Evolutionary conservation across 2,113 vertebrate genomes (phyloP).

Genomic region (Microtus pennsylvanicus): DNA sequence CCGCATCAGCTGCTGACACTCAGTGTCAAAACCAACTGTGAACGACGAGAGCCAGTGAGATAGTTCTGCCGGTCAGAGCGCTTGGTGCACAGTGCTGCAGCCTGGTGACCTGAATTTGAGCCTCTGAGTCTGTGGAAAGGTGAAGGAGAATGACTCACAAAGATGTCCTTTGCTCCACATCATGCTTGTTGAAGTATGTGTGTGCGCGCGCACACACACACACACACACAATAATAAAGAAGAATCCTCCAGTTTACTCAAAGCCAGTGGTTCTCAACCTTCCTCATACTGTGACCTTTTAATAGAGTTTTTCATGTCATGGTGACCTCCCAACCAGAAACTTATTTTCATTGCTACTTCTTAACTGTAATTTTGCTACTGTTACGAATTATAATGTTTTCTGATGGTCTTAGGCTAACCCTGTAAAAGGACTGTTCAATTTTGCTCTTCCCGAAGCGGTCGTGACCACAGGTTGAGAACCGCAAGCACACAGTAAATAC

Average conservation of each 20-base stretch:
- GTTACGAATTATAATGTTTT: neutral
- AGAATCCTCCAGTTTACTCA: neutral
- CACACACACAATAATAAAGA: neutral
- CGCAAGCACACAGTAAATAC: rapidly evolving
- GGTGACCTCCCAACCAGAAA: neutral
- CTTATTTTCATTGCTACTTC: no score
- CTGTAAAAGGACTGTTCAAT: neutral
- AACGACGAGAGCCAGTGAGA: neutral
- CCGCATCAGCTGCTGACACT: neutral
- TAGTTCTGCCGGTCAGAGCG: neutral
- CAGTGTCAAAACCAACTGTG: neutral
- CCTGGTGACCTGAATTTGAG: neutral
- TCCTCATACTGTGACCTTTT: neutral
- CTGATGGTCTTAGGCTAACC: neutral
- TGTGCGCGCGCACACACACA: no score
- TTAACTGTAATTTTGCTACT: neutral
- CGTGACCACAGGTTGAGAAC: neutral
- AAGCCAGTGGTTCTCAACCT: neutral
- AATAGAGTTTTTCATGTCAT: neutral
- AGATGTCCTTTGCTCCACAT: neutral
- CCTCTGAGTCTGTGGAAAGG: neutral
- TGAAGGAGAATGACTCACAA: neutral
- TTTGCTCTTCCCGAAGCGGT: no score
- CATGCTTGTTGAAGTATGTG: neutral
- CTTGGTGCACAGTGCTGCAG: neutral